A percentile compares a stretch with the other conserved stretches of the same genome.
Conservation (phyloP, 1,140 invertebrate species). For the Lepidurus packardi region DNA sequence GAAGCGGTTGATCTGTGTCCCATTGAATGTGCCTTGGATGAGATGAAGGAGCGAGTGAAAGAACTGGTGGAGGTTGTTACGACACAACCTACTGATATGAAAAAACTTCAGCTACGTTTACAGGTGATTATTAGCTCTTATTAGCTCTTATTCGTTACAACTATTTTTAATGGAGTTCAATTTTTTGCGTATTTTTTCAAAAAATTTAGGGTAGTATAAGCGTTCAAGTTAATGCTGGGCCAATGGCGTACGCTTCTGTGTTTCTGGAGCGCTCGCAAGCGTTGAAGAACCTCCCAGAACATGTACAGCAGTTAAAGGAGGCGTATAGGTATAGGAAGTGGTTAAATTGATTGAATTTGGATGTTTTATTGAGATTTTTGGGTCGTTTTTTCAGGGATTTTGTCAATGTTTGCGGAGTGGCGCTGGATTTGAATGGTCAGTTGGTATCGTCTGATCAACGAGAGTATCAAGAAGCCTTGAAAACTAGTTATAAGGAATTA, state of each 20-base stretch:
- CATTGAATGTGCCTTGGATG: constrained; percentile 89
- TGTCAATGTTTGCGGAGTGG: constrained; percentile 75
- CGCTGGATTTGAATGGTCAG: constrained; percentile 77
- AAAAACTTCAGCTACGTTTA: constrained; percentile 79
- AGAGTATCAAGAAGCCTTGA: constrained; percentile 80
- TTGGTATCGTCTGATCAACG: constrained; percentile 77
- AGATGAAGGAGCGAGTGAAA: constrained; percentile 76
- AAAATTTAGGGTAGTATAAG: constrained; percentile 58
- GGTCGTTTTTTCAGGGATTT: constrained; percentile 63
- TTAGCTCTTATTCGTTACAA: neutral
- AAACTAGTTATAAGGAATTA: constrained; percentile 77
- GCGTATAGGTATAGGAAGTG: constrained; percentile 64
- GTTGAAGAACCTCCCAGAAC: constrained; percentile 65
- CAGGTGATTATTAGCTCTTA: constrained; percentile 61
- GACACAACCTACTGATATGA: constrained; percentile 70
- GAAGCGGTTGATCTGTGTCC: constrained; percentile 73
- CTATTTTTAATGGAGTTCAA: constrained; percentile 36
- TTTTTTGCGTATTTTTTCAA: constrained; percentile 48
- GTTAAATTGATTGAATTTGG: neutral
- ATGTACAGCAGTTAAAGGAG: constrained; percentile 75
- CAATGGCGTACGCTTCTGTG: constrained; percentile 81
- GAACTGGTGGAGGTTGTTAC: constrained; percentile 80
- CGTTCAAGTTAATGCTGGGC: constrained; percentile 92
- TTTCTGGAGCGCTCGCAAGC: constrained; percentile 67
- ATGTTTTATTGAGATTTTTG: neutral